Evolutionary conservation across 2,888 invertebrate species (phyloP).

Genomic region (Trisateles emortualis): DNA sequence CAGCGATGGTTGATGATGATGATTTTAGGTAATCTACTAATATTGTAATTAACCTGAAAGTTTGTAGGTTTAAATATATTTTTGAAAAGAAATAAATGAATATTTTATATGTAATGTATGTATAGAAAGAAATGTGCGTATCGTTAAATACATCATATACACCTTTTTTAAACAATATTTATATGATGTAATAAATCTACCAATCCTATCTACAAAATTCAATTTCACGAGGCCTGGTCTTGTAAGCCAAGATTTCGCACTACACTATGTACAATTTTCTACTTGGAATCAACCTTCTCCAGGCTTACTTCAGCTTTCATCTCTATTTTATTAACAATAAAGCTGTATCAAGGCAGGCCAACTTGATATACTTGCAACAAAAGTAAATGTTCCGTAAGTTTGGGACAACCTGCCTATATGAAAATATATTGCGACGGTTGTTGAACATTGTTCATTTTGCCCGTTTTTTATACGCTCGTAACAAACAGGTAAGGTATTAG

Average conservation of each 20-base stretch:
- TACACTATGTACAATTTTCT: neutral
- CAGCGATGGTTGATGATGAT: too few species aligned
- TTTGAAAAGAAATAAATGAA: too few species aligned
- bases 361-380: neutral
- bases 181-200: too few species aligned
- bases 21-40: too few species aligned
- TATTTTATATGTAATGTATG: too few species aligned
- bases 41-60: too few species aligned
- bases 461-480: neutral
- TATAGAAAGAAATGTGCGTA: too few species aligned
- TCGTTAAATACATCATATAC: too few species aligned
- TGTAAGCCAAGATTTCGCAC: neutral
- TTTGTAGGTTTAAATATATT: too few species aligned
- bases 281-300: neutral
- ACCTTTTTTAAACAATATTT: too few species aligned
- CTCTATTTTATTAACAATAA: conserved; percentile 1
- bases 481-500: too few species aligned
- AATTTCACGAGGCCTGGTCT: neutral
- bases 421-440: neutral
- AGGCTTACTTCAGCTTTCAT: neutral
- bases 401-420: neutral
- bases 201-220: too few species aligned
- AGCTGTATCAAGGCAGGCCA: conserved; percentile 1
- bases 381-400: conserved; percentile 1
- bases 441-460: neutral